Evolutionary conservation across 2,888 invertebrate genomes (phyloP).

Genomic region (Thysanoteuthis rhombus): DNA sequence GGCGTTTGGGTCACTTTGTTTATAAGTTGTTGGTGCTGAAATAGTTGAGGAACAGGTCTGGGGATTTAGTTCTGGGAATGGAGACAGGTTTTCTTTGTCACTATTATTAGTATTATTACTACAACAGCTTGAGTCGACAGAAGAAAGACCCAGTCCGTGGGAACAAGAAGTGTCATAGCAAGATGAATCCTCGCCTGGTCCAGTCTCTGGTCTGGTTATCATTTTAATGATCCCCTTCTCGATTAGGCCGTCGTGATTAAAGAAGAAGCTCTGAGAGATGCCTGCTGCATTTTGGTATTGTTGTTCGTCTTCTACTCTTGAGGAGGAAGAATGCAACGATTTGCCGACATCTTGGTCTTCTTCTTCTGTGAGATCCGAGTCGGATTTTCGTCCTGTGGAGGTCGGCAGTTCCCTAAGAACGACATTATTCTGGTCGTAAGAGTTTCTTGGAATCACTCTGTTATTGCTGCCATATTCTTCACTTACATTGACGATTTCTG

Average conservation of each 20-base stretch:
- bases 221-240: neutral
- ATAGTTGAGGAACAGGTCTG: neutral
- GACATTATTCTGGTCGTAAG: neutral
- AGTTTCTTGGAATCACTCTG: neutral
- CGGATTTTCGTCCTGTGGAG: neutral
- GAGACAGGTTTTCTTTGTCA: neutral
- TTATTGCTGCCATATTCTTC: too few relatives aligned
- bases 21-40: neutral
- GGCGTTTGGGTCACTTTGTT: neutral
- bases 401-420: neutral
- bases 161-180: neutral
- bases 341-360: constrained; percentile 12
- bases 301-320: neutral
- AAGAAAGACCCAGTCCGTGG: neutral
- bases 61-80: neutral
- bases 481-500: neutral
- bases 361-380: neutral
- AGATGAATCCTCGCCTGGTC: neutral
- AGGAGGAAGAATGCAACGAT: neutral
- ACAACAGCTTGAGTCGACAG: neutral
- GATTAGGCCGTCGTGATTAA: neutral
- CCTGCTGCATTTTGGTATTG: neutral
- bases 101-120: too few relatives aligned
- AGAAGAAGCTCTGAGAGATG: neutral
- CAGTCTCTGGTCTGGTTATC: neutral